Percentiles rank a stretch among this genome's conserved stretches.
Evolutionary conservation across 2,888 invertebrate species (phyloP).

Genomic region (Seira ritae): DNA sequence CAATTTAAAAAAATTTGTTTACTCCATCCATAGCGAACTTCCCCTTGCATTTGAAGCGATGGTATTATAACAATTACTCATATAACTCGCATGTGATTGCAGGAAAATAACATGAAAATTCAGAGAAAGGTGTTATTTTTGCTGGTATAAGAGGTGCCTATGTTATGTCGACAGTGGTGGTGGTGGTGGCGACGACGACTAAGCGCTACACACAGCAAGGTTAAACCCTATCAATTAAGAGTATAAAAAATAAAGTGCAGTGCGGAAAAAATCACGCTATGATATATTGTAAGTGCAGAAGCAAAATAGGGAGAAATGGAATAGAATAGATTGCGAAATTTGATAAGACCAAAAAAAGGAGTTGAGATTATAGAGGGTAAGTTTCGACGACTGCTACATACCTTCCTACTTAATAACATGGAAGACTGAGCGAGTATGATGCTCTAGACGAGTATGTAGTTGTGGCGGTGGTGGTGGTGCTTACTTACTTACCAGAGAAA

Average conservation of each 20-base stretch:
- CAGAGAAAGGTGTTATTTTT: slow-evolving; percentile 46
- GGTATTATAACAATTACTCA: slow-evolving; percentile 16
- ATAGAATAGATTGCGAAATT: slow-evolving; percentile 32
- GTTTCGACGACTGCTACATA: slow-evolving; percentile 17
- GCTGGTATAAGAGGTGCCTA: slow-evolving; percentile 25
- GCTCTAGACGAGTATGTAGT: neutral
- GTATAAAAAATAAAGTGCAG: slow-evolving; percentile 37
- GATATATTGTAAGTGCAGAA: neutral
- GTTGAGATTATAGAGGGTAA: slow-evolving; percentile 16
- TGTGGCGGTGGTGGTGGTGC: neutral
- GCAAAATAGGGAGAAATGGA: neutral
- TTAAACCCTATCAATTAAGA: slow-evolving; percentile 52
- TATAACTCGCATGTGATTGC: neutral
- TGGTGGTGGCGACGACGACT: slow-evolving; percentile 40
- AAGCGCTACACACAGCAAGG: slow-evolving; percentile 27
- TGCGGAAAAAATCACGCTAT: slow-evolving; percentile 5
- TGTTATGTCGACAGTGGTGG: slow-evolving; percentile 19
- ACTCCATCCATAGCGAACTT: neutral
- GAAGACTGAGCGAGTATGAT: neutral
- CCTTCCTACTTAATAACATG: slow-evolving; percentile 15
- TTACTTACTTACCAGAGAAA: neutral
- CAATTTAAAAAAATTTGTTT: slow-evolving; percentile 20
- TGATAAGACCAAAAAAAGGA: slow-evolving; percentile 25
- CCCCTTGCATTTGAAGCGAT: neutral
- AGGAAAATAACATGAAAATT: neutral